Conservation (phyloP, 2,888 invertebrate species). For the Synanthedon formicaeformis region DNA sequence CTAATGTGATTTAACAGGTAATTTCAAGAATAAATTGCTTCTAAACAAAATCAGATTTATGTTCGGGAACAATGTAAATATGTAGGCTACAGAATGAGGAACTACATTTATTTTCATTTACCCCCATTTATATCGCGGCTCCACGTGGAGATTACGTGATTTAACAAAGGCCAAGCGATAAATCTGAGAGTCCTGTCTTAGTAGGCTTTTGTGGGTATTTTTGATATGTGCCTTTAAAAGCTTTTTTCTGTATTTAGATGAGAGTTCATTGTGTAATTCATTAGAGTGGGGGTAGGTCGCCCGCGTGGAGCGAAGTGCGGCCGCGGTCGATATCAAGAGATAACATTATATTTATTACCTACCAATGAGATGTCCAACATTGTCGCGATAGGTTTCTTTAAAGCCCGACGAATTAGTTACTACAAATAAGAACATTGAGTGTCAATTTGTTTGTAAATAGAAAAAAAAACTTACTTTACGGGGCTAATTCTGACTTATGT, state of each 20-base stretch:
- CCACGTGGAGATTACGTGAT: slow-evolving; percentile 70
- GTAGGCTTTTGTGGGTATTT: slow-evolving; percentile 70
- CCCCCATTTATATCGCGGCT: slow-evolving; percentile 66
- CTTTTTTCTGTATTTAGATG: slow-evolving; percentile 72
- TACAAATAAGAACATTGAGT: slow-evolving; percentile 41
- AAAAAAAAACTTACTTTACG: neutral
- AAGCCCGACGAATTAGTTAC: slow-evolving; percentile 50
- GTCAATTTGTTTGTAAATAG: neutral
- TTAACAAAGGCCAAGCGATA: slow-evolving; percentile 67
- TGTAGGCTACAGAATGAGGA: slow-evolving; percentile 65
- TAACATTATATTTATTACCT: slow-evolving; percentile 60
- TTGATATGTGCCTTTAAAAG: slow-evolving; percentile 72
- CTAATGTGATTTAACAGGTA: slow-evolving; percentile 70
- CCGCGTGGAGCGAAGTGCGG: slow-evolving; percentile 40
- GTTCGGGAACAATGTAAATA: slow-evolving; percentile 57
- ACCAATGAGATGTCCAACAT: slow-evolving; percentile 59
- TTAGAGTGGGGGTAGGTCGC: slow-evolving; percentile 62
- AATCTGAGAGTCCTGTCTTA: slow-evolving; percentile 67
- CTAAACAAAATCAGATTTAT: slow-evolving; percentile 61
- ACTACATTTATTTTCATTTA: slow-evolving; percentile 70
- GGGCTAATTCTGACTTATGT: too few relatives aligned
- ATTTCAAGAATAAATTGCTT: slow-evolving; percentile 64
- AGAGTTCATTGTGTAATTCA: slow-evolving; percentile 71
- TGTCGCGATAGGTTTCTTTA: slow-evolving; percentile 55
- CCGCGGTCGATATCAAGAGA: slow-evolving; percentile 64